Percentiles rank a stretch among this genome's conserved stretches.
phyloP scores from a whole-genome alignment of 2,797 vertebrate genomes.

The Leptoclinus maculatus region DNA sequence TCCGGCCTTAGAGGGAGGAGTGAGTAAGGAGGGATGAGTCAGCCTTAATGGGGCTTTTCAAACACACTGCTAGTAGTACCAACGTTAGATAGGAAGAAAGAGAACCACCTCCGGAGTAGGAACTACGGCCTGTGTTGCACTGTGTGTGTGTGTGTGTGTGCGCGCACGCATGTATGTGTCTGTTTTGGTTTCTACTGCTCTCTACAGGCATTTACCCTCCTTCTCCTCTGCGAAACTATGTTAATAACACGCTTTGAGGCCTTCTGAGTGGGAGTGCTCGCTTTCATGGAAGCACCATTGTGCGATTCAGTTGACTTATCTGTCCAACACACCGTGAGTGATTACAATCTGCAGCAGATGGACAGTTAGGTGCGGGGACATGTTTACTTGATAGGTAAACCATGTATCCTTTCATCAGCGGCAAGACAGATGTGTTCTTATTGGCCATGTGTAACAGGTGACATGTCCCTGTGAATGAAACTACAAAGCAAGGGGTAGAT shows the following conservation, averaged over 20 bases:
- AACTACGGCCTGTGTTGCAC: slow-evolving; percentile 62
- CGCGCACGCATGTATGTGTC: slow-evolving; percentile 9
- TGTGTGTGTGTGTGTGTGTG: slow-evolving; percentile 1
- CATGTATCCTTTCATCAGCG: slow-evolving; percentile 20
- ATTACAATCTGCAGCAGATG: slow-evolving; percentile 46
- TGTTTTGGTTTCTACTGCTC: slow-evolving; percentile 53
- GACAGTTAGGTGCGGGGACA: slow-evolving; percentile 38
- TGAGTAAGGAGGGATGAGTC: slow-evolving; percentile 68
- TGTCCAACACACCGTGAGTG: slow-evolving; percentile 55
- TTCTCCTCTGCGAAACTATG: slow-evolving; percentile 71
- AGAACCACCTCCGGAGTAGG: slow-evolving; percentile 18
- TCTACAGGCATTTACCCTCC: slow-evolving; percentile 60
- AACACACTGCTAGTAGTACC: slow-evolving; percentile 52
- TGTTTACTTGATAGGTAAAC: slow-evolving; percentile 44
- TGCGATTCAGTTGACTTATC: slow-evolving; percentile 62
- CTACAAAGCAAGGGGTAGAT: background rate
- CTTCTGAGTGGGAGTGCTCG: slow-evolving; percentile 66
- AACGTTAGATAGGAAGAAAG: slow-evolving; percentile 46
- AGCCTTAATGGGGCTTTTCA: slow-evolving; percentile 72
- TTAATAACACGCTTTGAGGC: slow-evolving; percentile 75
- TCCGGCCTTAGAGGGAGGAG: slow-evolving; percentile 58
- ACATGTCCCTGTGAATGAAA: background rate
- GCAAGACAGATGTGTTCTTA: slow-evolving; percentile 35
- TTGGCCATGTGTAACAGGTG: slow-evolving; percentile 20
- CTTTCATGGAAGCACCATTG: slow-evolving; percentile 69